Evolutionary conservation across 2,113 vertebrate genomes (phyloP).

Genomic region (Ia io): DNA sequence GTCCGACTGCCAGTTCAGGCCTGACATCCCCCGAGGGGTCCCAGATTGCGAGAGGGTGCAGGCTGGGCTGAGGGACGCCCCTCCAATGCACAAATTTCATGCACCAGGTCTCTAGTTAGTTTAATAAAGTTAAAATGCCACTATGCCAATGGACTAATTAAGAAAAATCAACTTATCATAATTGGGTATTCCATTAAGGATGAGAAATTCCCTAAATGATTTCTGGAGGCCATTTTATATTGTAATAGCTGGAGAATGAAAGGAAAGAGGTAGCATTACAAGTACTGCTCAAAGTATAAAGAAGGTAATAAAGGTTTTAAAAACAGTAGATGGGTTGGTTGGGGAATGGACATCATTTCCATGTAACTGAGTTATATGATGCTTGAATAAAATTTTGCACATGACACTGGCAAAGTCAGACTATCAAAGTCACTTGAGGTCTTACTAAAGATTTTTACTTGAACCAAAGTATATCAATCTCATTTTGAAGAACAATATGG

Average conservation of each 20-base stretch:
- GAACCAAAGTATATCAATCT: background rate
- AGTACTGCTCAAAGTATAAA: background rate
- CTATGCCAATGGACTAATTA: background rate
- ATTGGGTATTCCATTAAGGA: background rate
- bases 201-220: background rate
- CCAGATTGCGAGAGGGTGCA: no score
- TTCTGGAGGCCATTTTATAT: background rate
- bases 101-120: no score
- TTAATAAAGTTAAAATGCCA: background rate
- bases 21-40: no score
- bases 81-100: no score
- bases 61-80: no score
- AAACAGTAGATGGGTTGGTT: background rate
- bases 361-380: background rate
- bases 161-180: background rate
- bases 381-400: background rate
- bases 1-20: no score
- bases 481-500: background rate
- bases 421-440: background rate
- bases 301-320: background rate
- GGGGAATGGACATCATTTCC: background rate
- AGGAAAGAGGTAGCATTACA: background rate
- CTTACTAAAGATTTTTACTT: background rate
- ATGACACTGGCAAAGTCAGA: background rate
- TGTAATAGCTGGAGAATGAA: background rate